Base-by-base conservation (phyloP, 1,140 invertebrate genomes). In the Zaprionus davidi region DNA sequence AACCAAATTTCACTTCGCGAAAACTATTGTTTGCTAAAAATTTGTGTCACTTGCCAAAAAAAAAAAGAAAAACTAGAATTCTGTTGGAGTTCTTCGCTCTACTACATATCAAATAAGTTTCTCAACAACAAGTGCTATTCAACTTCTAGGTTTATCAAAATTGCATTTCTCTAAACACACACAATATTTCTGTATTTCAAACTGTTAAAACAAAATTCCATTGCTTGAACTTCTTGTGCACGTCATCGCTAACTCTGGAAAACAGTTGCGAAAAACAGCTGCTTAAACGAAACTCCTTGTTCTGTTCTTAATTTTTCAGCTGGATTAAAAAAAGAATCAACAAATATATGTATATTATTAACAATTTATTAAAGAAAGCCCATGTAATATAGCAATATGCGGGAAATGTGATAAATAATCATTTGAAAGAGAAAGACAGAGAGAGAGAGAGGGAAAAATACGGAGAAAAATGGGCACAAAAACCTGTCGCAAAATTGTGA, bases 401-500 rank as follows among this genome's bases (percentile, higher is more conserved):
- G 17, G 59, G 20, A 44, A 44, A 41, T 57, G 51, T 67, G 55
- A 67, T 67, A 57, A 67, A 67, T 67, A 67, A 46, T 9, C 65
- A 67, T 22, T 36, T 17, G 57, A 49, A 9, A 31, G 24, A 24
- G 60, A 51, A 2, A 56, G 24, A 24, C 60, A 51, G 11, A 56
- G 53, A 24, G 74, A 57, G 1, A 56, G 6, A 34, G n/a, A 17
- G 28, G 57, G n/a, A 44, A 11, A 46, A 67, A 44, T 20, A 26
- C 46, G 20, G 20, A 24, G 56, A 60, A 59, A 64, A 82, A 34
- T 7, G 53, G 20, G 41, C 9, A 38, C 38, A 58, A 56, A 82
- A 82, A 51, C 66, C 78, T 75, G 76, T 78, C 66, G 44, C 56
- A 49, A 75, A 75, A 82, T 70, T 73, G 31, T 71, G 74, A 85